Evolutionary conservation across 2,797 vertebrate species (phyloP), one percentile per base, ranked within the genome.

Genomic region (Rhodeus uyekii): DNA sequence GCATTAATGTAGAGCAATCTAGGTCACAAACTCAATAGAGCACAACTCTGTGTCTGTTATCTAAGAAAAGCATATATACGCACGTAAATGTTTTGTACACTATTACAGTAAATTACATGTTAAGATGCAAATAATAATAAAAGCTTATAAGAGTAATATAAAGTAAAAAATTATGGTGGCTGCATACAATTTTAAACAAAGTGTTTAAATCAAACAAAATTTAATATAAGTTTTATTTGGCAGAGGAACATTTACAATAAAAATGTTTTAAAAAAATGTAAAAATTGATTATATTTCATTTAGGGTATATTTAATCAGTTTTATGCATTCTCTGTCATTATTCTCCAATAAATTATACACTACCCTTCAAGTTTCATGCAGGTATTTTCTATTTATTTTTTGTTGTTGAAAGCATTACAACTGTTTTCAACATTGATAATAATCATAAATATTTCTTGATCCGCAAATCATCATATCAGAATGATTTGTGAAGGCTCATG

Each of bases 1-100:
- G 78, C 83, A 85, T 86, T 81, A 85, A 82, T 71, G 83, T 81
- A 72, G 68, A 50, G 63, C 32, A 76, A 86, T 86, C 80, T 87
- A 81, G 86, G 87, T 85, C 86, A 88, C 42, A 64, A 64, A 80
- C 64, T 83, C 79, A 85, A 84, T 77, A 82, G 34, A 83, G 68
- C 46, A 74, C 78, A 78, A 84, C 73, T 71, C 58, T 27, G 27
- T 58, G 24, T 67, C 27, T 48, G 44, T 67, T 63, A 46, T 53
- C 22, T n/a, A 39, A 63, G 39, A 68, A 3, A 27, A 3, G 22
- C 61, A 64, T 16, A 63, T 12, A n/a, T 12, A 42, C 16, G 29
- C 38, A 8, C n/a, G 16, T 68, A 14, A 42, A 16, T 68, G 42
- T 68, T 24, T 46, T 48, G 42, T 10, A 72, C 27, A 50, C 4